Evolutionary conservation across 2,113 vertebrate genomes (phyloP).

Genomic region (Pantherophis guttatus): DNA sequence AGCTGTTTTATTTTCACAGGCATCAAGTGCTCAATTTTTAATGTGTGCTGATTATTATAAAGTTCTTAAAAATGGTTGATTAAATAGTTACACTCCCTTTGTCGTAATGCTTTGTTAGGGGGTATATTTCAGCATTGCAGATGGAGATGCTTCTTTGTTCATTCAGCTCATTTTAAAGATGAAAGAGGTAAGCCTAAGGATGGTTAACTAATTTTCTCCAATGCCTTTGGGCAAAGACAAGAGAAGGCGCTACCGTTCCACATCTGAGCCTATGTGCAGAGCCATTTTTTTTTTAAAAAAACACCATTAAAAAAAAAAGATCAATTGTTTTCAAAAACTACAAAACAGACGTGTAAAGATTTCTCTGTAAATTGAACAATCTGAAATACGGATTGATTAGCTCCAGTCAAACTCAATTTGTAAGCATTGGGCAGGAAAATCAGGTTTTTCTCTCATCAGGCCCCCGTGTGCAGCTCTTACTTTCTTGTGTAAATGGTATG

Average conservation of each 20-base stretch:
- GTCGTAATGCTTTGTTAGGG: slow-evolving; percentile 15
- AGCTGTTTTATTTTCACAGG: slow-evolving; percentile 8
- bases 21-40: neutral
- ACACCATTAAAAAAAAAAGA: neutral
- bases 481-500: neutral
- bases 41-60: neutral
- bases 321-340: neutral
- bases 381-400: neutral
- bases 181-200: neutral
- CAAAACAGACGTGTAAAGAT: neutral
- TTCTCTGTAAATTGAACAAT: neutral
- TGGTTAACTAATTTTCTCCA: neutral
- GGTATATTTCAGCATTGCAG: slow-evolving; percentile 12
- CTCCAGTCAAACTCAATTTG: neutral
- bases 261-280: neutral
- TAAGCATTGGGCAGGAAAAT: neutral
- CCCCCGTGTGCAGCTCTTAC: neutral
- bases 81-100: neutral
- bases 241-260: neutral
- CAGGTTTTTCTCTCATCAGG: no score
- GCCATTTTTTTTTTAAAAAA: neutral
- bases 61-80: slow-evolving; percentile 4
- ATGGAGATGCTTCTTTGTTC: rapidly evolving
- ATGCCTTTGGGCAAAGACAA: neutral
- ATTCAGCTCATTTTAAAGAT: slow-evolving; percentile 20